A percentile compares a stretch with the other conserved stretches of the same genome.
phyloP scores from a whole-genome alignment of 2,797 vertebrate genomes.

The Pseudocheirus occidentalis region DNA sequence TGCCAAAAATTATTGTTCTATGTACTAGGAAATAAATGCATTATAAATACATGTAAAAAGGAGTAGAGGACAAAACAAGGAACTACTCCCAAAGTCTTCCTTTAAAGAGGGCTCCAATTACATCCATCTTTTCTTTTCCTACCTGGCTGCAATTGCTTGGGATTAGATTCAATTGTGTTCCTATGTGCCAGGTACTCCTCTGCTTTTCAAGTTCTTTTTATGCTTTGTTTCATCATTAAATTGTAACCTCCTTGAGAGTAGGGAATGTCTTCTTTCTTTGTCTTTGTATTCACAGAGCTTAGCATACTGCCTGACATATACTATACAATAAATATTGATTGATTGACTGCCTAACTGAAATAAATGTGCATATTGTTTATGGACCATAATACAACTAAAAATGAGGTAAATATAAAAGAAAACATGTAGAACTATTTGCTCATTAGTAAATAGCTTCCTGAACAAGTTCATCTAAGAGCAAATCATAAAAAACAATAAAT shows the following conservation, averaged over 20 bases:
- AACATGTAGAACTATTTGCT: not conserved
- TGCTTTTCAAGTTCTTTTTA: not conserved
- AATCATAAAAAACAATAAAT: not conserved
- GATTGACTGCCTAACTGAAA: not conserved
- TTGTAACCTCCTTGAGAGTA: not conserved
- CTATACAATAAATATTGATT: not conserved
- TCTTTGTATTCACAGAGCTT: not conserved
- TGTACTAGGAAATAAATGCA: not conserved
- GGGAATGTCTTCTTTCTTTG: not conserved
- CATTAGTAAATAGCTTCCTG: not conserved
- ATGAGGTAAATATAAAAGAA: not conserved
- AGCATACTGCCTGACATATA: not conserved
- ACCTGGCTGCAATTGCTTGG: not conserved
- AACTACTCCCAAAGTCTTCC: not conserved
- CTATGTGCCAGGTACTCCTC: not conserved
- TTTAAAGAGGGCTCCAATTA: not conserved
- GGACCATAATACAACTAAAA: not conserved
- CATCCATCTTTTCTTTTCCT: not conserved
- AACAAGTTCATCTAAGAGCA: not conserved
- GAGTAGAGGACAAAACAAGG: not conserved
- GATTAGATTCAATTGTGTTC: not conserved
- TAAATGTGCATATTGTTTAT: not conserved
- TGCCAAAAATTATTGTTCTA: not conserved
- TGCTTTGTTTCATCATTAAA: not conserved
- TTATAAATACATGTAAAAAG: not conserved